Evolutionary conservation across 2,888 invertebrate species (phyloP).

Genomic region (Polylopha cassiicola): DNA sequence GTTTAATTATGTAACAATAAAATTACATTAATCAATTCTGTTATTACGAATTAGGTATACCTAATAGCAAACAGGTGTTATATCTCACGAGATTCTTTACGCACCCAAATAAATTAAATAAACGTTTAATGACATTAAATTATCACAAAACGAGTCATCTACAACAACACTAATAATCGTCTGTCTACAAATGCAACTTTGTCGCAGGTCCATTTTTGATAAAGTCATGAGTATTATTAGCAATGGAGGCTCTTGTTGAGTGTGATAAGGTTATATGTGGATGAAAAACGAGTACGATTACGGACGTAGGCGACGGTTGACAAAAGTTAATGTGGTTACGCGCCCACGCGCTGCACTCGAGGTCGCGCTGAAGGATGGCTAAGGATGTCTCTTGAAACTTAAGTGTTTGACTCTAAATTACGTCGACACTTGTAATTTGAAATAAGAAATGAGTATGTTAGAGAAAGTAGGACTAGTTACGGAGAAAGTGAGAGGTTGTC

Average conservation of each 20-base stretch:
- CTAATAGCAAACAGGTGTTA: too few species aligned
- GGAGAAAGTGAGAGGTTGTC: too few species aligned
- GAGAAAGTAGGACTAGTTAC: too few species aligned
- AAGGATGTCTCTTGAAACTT: conserved; percentile 6
- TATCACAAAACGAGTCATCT: not conserved
- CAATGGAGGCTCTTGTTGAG: conserved; percentile 3
- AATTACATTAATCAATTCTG: too few species aligned
- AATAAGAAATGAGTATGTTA: too few species aligned
- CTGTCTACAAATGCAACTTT: conserved; percentile 21
- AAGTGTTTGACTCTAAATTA: too few species aligned
- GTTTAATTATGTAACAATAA: too few species aligned
- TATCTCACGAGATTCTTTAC: not conserved
- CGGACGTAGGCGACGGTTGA: conserved; percentile 30
- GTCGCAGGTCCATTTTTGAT: conserved; percentile 15
- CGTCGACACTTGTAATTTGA: too few species aligned
- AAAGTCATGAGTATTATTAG: conserved; percentile 18
- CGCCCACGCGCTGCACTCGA: conserved; percentile 29
- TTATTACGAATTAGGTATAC: too few species aligned
- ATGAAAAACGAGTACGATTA: conserved; percentile 26
- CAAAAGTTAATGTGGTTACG: conserved; percentile 34
- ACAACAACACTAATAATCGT: conserved; percentile 19
- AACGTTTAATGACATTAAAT: conserved; percentile 10
- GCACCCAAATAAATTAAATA: conserved; percentile 7
- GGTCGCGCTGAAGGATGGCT: conserved; percentile 10
- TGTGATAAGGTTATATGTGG: conserved; percentile 20